These are phyloP conservation scores for Timema podura DNA, from an alignment of 2,888 invertebrate species.

Conservation along the genomic window DNA sequence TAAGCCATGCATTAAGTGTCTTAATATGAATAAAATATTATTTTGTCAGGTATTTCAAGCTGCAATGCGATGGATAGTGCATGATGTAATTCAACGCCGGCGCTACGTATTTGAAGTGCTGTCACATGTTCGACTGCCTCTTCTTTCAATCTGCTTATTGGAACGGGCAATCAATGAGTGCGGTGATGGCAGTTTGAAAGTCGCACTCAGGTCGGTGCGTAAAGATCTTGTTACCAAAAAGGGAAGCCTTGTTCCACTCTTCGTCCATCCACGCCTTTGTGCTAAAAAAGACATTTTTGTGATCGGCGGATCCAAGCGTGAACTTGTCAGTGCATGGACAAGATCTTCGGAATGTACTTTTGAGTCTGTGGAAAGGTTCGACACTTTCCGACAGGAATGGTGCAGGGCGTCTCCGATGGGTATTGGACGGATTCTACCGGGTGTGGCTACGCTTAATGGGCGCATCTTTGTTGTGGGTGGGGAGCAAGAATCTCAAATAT, in stretches of 20 bases:
- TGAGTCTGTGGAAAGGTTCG: conserved; percentile 78
- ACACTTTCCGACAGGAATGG: conserved; percentile 74
- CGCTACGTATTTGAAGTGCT: conserved; percentile 83
- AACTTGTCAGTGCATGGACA: conserved; percentile 67
- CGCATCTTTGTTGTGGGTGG: conserved; percentile 89
- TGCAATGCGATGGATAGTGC: conserved; percentile 82
- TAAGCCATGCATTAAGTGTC: too few species aligned
- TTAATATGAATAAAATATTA: too few species aligned
- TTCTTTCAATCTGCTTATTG: conserved; percentile 74
- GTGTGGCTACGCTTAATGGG: conserved; percentile 77
- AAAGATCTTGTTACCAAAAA: conserved; percentile 65
- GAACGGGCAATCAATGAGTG: conserved; percentile 74
- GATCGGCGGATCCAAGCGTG: conserved; percentile 83
- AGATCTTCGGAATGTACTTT: conserved; percentile 75
- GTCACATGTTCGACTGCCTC: conserved; percentile 73
- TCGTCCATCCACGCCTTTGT: conserved; percentile 74
- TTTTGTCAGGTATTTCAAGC: conserved; percentile 80
- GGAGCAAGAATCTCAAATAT: conserved; percentile 83
- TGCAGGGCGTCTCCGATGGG: conserved; percentile 75
- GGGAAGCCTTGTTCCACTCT: conserved; percentile 70
- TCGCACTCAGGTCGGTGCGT: conserved; percentile 71
- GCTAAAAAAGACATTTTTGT: conserved; percentile 85
- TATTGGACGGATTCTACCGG: conserved; percentile 81
- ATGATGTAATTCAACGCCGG: conserved; percentile 71
- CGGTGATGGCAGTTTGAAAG: conserved; percentile 72